phyloP scores from a whole-genome alignment of 2,113 vertebrate species.

The Vulpes lagopus region DNA sequence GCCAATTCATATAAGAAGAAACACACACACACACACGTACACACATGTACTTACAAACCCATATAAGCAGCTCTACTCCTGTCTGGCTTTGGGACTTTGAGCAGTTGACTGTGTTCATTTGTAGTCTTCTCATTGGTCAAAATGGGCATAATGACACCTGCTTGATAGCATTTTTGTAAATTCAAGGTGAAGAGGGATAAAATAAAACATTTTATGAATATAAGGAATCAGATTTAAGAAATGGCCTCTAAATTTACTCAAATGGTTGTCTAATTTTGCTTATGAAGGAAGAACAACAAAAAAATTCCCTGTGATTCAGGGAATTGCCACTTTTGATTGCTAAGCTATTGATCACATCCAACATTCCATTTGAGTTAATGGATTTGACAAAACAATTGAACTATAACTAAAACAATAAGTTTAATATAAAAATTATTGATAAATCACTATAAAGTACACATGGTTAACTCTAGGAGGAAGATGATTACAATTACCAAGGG shows the following conservation, averaged over 20 bases:
- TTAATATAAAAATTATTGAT: neutral
- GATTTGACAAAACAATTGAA: neutral
- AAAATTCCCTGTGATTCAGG: neutral
- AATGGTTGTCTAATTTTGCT: neutral
- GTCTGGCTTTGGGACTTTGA: neutral
- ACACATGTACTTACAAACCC: neutral
- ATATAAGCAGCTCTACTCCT: neutral
- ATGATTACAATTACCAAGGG: neutral
- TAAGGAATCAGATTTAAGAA: slow-evolving; percentile 7
- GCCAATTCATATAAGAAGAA: neutral
- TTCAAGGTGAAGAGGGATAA: neutral
- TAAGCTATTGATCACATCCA: neutral
- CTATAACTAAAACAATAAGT: neutral
- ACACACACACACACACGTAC: neutral
- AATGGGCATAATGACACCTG: neutral
- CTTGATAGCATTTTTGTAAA: neutral
- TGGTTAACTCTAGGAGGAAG: neutral
- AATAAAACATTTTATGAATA: neutral
- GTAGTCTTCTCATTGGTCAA: neutral
- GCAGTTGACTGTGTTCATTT: rapidly evolving
- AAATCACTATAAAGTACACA: neutral
- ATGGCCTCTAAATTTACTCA: neutral
- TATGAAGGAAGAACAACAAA: neutral
- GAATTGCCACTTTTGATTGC: neutral
- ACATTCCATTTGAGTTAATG: neutral